These are phyloP conservation scores for Eptatretus atami DNA, from an alignment of 2,797 vertebrate genomes.

Conservation along the genomic window DNA sequence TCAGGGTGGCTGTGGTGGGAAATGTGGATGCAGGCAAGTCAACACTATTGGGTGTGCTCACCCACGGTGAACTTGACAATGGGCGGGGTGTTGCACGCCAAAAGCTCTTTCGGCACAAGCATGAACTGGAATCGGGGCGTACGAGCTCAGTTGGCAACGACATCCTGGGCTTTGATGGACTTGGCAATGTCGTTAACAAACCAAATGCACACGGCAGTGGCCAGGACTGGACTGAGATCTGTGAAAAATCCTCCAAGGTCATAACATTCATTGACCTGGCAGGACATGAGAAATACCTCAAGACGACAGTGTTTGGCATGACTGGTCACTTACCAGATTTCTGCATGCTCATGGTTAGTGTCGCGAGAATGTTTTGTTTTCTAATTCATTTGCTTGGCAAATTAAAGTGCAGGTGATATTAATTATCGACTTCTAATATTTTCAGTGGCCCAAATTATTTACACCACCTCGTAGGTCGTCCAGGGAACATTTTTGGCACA, in stretches of 20 bases:
- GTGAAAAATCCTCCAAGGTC: conserved; percentile 82
- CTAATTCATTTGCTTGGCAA: too few relatives aligned
- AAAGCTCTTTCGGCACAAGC: conserved; percentile 93
- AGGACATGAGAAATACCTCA: conserved; percentile 82
- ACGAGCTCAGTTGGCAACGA: conserved; percentile 96
- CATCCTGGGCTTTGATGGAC: conserved; percentile 81
- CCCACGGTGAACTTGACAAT: conserved; percentile 78
- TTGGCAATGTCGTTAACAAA: conserved; percentile 79
- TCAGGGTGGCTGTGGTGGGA: conserved; percentile 77
- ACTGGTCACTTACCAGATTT: conserved; percentile 80
- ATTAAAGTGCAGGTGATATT: too few relatives aligned
- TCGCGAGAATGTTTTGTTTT: too few relatives aligned
- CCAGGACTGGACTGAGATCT: conserved; percentile 91
- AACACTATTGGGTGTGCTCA: conserved; percentile 67
- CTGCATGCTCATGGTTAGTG: conserved; percentile 87
- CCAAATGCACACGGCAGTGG: conserved; percentile 73
- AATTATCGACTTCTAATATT: too few relatives aligned
- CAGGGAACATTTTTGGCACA: too few relatives aligned
- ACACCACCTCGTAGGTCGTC: too few relatives aligned
- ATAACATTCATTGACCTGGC: conserved; percentile 90
- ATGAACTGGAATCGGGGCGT: conserved; percentile 83
- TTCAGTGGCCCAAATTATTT: too few relatives aligned
- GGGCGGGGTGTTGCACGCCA: conserved; percentile 83
- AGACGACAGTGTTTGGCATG: conserved; percentile 93
- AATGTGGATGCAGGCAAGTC: conserved; percentile 93